phyloP scores from a whole-genome alignment of 2,113 vertebrate species.

The Hymenochirus boettgeri region DNA sequence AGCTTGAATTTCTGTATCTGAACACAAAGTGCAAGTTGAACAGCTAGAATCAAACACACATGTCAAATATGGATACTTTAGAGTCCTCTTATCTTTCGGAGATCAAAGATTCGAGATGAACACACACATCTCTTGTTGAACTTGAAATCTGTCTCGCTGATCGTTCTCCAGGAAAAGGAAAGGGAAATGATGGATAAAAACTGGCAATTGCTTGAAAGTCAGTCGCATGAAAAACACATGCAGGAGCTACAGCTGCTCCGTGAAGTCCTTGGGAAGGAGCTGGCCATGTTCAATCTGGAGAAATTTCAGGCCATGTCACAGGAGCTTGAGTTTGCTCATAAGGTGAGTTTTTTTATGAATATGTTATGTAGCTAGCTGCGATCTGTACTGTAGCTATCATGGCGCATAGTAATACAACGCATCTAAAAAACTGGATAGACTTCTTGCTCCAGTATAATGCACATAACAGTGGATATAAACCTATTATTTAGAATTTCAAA shows the following conservation, averaged over 20 bases:
- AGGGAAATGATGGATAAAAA: constrained; percentile 42
- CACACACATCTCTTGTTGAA: constrained; percentile 57
- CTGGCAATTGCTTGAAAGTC: constrained; percentile 53
- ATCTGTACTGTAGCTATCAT: too few species aligned
- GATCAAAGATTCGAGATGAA: constrained; percentile 66
- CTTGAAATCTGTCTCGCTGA: constrained; percentile 54
- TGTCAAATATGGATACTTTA: constrained; percentile 76
- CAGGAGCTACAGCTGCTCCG: constrained; percentile 53
- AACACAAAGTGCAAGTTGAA: constrained; percentile 67
- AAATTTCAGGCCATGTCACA: constrained; percentile 66
- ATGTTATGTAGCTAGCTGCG: too few species aligned
- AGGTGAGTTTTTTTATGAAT: constrained; percentile 67
- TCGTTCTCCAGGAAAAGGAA: constrained; percentile 52
- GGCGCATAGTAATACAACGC: too few species aligned
- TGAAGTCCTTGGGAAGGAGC: constrained; percentile 60
- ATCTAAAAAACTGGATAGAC: too few species aligned
- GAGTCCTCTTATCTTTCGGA: constrained; percentile 77
- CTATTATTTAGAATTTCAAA: too few species aligned
- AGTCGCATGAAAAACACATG: constrained; percentile 52
- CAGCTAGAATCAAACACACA: constrained; percentile 70
- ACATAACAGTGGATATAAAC: too few species aligned
- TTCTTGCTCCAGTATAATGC: too few species aligned
- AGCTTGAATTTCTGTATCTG: constrained; percentile 62
- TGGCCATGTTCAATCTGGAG: constrained; percentile 62
- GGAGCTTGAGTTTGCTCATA: constrained; percentile 64